phyloP scores from a whole-genome alignment of 2,888 invertebrate species.

The Caenorhabditis sinica region DNA sequence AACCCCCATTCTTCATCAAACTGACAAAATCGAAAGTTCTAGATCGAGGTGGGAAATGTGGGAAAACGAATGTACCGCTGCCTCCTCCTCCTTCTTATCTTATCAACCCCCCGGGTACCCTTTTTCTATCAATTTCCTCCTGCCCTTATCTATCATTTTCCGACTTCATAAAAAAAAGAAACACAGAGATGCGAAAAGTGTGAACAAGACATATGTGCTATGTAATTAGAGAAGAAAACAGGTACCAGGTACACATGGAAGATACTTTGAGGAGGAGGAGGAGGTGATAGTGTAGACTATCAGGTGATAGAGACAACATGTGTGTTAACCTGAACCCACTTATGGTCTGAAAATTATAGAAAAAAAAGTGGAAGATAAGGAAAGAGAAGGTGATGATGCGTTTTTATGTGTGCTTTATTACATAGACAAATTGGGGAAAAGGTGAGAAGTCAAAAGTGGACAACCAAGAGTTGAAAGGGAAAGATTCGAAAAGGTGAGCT shows the following conservation, averaged over 20 bases:
- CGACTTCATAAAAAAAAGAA: slow-evolving; percentile 10
- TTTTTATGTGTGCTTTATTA: neutral
- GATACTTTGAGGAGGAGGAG: slow-evolving; percentile 25
- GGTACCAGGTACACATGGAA: slow-evolving; percentile 39
- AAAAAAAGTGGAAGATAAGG: neutral
- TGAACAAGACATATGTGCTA: neutral
- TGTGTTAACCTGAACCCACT: slow-evolving; percentile 21
- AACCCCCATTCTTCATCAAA: neutral
- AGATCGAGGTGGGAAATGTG: slow-evolving; percentile 7
- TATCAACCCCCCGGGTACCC: slow-evolving; percentile 16
- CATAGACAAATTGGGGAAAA: neutral
- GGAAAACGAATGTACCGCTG: slow-evolving; percentile 7
- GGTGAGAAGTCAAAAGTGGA: neutral
- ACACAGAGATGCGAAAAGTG: slow-evolving; percentile 18
- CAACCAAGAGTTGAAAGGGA: too few relatives aligned
- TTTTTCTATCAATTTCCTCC: slow-evolving; percentile 12
- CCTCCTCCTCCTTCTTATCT: slow-evolving; percentile 14
- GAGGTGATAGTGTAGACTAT: slow-evolving; percentile 12
- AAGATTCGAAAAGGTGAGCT: too few relatives aligned
- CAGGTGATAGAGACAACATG: slow-evolving; percentile 17
- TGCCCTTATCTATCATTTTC: slow-evolving; percentile 21
- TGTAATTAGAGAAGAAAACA: slow-evolving; percentile 40
- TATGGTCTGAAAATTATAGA: slow-evolving; percentile 13
- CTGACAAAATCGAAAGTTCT: slow-evolving; percentile 20
- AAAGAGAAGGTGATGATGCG: slow-evolving; percentile 9